Evolutionary conservation across 2,888 invertebrate genomes (phyloP).

Genomic region (Fissipunctia ypsillon): DNA sequence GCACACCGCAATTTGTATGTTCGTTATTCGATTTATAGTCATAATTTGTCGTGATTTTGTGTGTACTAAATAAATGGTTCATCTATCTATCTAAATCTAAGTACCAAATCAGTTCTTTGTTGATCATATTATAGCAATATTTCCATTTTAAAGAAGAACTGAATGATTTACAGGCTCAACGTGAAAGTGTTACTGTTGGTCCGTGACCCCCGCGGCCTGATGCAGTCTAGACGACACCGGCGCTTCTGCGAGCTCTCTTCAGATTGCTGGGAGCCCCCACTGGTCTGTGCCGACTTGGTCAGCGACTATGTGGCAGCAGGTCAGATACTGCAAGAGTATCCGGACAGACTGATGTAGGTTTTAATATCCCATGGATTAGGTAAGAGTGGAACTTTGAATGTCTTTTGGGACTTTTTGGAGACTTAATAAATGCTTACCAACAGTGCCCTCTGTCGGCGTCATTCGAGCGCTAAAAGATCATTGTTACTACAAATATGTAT

Average conservation of each 20-base stretch:
- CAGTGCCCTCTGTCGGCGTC: neutral
- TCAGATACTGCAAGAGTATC: constrained; percentile 92
- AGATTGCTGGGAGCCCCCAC: constrained; percentile 94
- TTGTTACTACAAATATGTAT: too few relatives aligned
- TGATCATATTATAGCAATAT: neutral
- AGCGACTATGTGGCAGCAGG: constrained; percentile 95
- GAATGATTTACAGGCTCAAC: constrained; percentile 89
- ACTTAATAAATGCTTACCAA: neutral
- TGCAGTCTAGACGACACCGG: constrained; percentile 95
- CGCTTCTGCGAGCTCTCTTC: constrained; percentile 93
- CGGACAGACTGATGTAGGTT: constrained; percentile 93
- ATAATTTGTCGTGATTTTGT: neutral
- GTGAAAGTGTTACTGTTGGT: constrained; percentile 94
- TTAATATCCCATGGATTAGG: neutral
- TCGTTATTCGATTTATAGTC: neutral
- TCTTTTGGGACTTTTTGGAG: neutral
- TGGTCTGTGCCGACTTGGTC: constrained; percentile 95
- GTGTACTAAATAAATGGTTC: neutral
- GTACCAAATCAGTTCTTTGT: neutral
- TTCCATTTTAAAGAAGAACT: neutral
- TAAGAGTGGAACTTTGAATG: too few relatives aligned
- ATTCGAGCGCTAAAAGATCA: neutral
- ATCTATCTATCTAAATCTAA: neutral
- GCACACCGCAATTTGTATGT: neutral
- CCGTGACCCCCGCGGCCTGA: constrained; percentile 96